Percentiles rank a stretch among this genome's conserved stretches.
These are phyloP conservation scores for Chiloscyllium punctatum DNA, from an alignment of 2,797 vertebrate species.

Conservation along the genomic window DNA sequence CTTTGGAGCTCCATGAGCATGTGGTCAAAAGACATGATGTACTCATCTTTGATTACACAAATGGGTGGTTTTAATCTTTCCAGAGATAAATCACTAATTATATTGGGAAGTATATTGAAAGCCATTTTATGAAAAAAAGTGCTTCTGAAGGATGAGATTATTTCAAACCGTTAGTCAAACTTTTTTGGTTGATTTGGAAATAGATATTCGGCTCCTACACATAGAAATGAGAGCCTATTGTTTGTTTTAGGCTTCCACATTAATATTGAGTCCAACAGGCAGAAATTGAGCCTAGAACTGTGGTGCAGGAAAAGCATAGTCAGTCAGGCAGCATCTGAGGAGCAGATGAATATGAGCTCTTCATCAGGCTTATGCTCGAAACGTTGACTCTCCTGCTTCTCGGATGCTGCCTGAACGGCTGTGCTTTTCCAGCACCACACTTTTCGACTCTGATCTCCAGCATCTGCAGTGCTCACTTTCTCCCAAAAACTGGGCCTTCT, in stretches of 20 bases:
- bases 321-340: too few relatives aligned
- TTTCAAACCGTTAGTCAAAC: neutral
- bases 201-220: neutral
- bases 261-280: neutral
- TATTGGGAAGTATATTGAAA: neutral
- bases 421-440: too few relatives aligned
- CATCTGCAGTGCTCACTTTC: too few relatives aligned
- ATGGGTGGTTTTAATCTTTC: neutral
- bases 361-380: too few relatives aligned
- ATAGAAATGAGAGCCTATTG: neutral
- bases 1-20: neutral
- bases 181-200: neutral
- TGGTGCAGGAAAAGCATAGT: too few relatives aligned
- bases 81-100: neutral
- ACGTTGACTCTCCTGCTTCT: too few relatives aligned
- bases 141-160: neutral
- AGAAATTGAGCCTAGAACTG: neutral
- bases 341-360: too few relatives aligned
- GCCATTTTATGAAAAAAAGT: neutral
- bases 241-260: neutral
- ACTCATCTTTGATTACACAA: neutral
- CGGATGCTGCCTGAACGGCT: too few relatives aligned
- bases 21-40: neutral
- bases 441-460: too few relatives aligned
- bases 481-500: neutral